A percentile compares a stretch with the other conserved stretches of the same genome.
Evolutionary conservation across 1,140 invertebrate genomes (phyloP).

Genomic region (Octopus bimaculoides): DNA sequence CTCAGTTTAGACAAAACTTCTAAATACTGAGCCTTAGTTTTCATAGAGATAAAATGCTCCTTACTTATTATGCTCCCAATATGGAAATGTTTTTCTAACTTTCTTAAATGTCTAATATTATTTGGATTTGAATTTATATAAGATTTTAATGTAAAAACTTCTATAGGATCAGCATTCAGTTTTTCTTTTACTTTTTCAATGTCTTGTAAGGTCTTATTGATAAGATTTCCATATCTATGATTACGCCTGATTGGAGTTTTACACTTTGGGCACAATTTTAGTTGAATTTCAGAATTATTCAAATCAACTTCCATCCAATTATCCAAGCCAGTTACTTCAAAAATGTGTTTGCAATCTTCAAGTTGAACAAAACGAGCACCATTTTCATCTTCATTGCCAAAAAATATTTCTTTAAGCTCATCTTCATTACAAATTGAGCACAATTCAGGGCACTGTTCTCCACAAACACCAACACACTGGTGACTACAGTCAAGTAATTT

Average conservation of each 20-base stretch:
- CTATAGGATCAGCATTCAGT: no score
- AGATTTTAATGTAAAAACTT: no score
- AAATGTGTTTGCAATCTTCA: conserved; percentile 36
- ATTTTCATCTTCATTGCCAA: conserved; percentile 54
- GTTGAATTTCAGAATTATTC: conserved; percentile 58
- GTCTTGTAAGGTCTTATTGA: conserved; percentile 61
- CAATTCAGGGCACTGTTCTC: conserved; percentile 62
- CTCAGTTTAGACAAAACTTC: no score
- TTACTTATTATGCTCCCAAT: no score
- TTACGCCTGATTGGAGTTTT: conserved; percentile 65
- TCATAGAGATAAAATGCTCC: no score
- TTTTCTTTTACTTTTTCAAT: conserved; percentile 62
- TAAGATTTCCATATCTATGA: conserved; percentile 63
- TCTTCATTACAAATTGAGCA: conserved; percentile 44
- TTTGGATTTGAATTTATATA: no score
- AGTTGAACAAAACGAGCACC: conserved; percentile 37
- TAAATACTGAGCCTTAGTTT: no score
- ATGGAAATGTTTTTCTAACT: no score
- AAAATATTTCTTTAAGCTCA: conserved; percentile 62
- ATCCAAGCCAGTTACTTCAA: conserved; percentile 35
- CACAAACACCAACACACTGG: conserved; percentile 63
- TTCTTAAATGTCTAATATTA: no score
- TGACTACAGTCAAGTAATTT: conserved; percentile 63
- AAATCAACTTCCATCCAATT: conserved; percentile 58
- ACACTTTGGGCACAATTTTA: conserved; percentile 67